A percentile compares a stretch with the other conserved stretches of the same genome.
Evolutionary conservation across 2,797 vertebrate species (phyloP).

Genomic region (Gymnocypris eckloni): DNA sequence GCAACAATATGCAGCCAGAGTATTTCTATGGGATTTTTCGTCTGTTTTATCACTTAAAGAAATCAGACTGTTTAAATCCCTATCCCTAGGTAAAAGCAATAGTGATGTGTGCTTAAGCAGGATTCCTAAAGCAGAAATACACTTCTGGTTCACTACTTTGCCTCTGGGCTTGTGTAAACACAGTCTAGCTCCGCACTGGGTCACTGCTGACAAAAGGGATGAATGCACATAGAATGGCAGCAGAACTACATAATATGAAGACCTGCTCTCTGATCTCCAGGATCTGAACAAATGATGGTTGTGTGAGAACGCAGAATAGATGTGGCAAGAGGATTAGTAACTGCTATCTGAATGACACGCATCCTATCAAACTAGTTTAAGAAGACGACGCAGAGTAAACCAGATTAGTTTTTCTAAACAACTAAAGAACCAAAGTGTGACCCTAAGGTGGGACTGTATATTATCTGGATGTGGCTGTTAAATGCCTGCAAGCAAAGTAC

Average conservation of each 20-base stretch:
- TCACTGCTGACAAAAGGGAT: conserved; percentile 21
- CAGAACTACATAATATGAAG: neutral
- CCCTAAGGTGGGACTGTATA: neutral
- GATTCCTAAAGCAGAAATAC: neutral
- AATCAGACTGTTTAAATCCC: neutral
- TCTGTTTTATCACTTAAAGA: neutral
- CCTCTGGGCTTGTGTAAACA: conserved; percentile 12
- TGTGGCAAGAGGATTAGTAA: neutral
- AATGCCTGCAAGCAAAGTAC: neutral
- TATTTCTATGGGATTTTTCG: neutral
- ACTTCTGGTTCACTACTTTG: neutral
- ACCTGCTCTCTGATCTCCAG: neutral
- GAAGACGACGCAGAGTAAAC: neutral
- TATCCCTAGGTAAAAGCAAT: neutral
- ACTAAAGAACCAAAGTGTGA: neutral
- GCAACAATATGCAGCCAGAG: neutral
- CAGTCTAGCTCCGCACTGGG: neutral
- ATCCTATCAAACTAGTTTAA: neutral
- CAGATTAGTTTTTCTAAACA: neutral
- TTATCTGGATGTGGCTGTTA: neutral
- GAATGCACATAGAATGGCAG: neutral
- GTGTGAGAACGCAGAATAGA: neutral
- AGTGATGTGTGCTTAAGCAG: neutral
- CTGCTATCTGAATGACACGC: neutral
- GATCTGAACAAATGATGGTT: neutral